These are phyloP conservation scores for Artibeus lituratus DNA, from an alignment of 2,797 vertebrate species.

Conservation along the genomic window DNA sequence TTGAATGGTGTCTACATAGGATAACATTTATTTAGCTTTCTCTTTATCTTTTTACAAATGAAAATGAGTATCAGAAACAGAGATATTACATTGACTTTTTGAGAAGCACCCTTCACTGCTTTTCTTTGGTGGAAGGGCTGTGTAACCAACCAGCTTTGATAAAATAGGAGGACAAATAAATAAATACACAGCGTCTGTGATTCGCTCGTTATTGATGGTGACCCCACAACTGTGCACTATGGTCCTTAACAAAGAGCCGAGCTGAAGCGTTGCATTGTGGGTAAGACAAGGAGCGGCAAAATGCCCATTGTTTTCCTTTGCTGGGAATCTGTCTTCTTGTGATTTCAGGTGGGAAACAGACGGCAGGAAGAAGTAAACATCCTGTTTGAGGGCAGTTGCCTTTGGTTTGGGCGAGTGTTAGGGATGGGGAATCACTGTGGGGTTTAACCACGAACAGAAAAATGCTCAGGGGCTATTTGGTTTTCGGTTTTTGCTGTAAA, in stretches of 20 bases:
- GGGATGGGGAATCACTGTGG: background rate
- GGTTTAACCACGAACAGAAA: background rate
- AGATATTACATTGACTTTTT: background rate
- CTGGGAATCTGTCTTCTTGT: background rate
- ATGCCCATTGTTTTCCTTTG: background rate
- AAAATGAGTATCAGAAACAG: background rate
- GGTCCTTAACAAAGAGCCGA: background rate
- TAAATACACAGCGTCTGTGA: background rate
- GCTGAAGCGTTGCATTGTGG: background rate
- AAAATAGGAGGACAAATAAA: background rate
- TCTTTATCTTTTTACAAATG: background rate
- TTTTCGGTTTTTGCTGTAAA: conserved; percentile 9
- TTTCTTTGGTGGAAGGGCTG: background rate
- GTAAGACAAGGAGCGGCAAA: background rate
- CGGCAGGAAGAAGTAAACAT: conserved; percentile 42
- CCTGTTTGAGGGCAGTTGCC: conserved; percentile 9
- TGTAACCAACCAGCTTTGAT: background rate
- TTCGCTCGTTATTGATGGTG: background rate
- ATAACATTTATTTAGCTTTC: background rate
- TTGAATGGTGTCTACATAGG: background rate
- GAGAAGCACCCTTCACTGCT: background rate
- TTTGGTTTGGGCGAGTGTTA: background rate
- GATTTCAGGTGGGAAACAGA: conserved; percentile 62
- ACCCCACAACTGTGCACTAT: background rate
- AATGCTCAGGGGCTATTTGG: background rate